Percentiles rank a stretch among this genome's conserved stretches.
Evolutionary conservation across 2,888 invertebrate species (phyloP).

Genomic region (Apamea monoglypha): DNA sequence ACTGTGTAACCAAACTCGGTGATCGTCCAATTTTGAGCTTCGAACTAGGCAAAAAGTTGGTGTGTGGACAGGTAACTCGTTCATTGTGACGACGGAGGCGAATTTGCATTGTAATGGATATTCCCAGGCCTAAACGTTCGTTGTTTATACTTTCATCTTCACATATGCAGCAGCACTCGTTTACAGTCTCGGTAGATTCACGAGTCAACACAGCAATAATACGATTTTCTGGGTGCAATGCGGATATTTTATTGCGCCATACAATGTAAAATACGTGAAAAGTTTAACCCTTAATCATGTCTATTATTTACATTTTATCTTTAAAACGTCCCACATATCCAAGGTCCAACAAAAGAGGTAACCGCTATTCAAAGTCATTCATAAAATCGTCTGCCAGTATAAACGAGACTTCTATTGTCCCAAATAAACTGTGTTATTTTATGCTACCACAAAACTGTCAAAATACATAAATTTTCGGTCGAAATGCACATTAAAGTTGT

Average conservation of each 20-base stretch:
- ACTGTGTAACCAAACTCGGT: constrained; percentile 76
- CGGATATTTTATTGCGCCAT: constrained; percentile 52
- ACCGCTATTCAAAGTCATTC: constrained; percentile 28
- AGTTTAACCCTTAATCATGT: constrained; percentile 23
- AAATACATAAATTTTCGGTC: constrained; percentile 55
- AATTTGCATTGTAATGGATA: constrained; percentile 89
- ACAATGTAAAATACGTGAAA: constrained; percentile 41
- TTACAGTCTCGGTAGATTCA: constrained; percentile 73
- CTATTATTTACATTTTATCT: constrained; percentile 26
- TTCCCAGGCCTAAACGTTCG: constrained; percentile 75
- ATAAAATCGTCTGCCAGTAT: constrained; percentile 33
- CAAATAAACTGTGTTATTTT: constrained; percentile 31
- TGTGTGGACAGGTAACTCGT: constrained; percentile 81
- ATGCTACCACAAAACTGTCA: constrained; percentile 52
- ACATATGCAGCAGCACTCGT: constrained; percentile 74
- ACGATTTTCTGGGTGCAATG: constrained; percentile 60
- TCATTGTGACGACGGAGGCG: constrained; percentile 80
- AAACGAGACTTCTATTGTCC: constrained; percentile 19
- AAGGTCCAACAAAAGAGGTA: constrained; percentile 30
- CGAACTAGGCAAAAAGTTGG: constrained; percentile 84
- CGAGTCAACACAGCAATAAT: constrained; percentile 67
- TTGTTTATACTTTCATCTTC: constrained; percentile 78
- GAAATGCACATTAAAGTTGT: constrained; percentile 56
- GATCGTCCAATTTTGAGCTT: constrained; percentile 82
- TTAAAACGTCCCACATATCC: constrained; percentile 15